phyloP scores from a whole-genome alignment of 2,888 invertebrate species.

The Xanthorhoe spadicearia region DNA sequence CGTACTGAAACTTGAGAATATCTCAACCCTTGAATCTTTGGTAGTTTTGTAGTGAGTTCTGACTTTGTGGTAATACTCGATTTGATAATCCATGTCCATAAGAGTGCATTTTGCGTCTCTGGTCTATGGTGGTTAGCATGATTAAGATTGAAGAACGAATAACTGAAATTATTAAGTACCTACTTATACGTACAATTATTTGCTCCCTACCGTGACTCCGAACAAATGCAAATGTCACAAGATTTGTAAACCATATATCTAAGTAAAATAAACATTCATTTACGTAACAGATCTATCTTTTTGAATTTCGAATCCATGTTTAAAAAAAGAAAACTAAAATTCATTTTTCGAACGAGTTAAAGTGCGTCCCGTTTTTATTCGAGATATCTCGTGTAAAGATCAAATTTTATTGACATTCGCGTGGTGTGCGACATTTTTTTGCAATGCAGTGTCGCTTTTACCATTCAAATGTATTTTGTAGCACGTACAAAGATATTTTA shows the following conservation, averaged over 20 bases:
- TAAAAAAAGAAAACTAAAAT: constrained; percentile 46
- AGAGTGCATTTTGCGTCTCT: neutral
- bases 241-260: too few relatives aligned
- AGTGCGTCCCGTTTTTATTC: constrained; percentile 63
- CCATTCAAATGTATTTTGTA: constrained; percentile 39
- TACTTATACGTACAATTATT: too few relatives aligned
- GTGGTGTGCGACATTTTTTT: constrained; percentile 65
- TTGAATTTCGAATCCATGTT: constrained; percentile 23
- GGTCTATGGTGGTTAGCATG: too few relatives aligned
- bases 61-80: neutral
- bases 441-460: constrained; percentile 55
- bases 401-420: constrained; percentile 76
- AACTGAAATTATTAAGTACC: too few relatives aligned
- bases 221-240: too few relatives aligned
- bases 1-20: neutral
- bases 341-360: constrained; percentile 62
- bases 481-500: neutral
- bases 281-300: constrained; percentile 21
- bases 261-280: constrained; percentile 11
- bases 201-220: too few relatives aligned
- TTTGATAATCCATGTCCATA: neutral
- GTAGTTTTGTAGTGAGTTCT: neutral
- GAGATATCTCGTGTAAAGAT: constrained; percentile 73
- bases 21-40: neutral
- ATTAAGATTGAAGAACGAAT: too few relatives aligned